Percentiles rank a stretch among this genome's conserved stretches.
Conservation (phyloP, 1,140 invertebrate genomes). For the Cotesia typhae region DNA sequence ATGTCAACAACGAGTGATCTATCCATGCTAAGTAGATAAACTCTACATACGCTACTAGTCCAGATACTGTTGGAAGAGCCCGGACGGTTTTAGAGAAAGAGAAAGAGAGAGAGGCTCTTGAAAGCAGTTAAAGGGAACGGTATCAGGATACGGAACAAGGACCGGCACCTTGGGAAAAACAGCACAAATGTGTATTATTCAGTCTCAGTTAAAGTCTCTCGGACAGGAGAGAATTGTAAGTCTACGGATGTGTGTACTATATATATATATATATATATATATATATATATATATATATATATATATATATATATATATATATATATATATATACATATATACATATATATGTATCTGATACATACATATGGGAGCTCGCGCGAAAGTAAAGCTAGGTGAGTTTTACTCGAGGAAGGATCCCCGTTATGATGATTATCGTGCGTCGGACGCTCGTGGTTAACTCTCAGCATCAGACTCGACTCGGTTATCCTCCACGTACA, state of each 20-base stretch:
- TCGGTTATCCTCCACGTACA: conserved; percentile 18
- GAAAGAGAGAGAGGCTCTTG: not conserved
- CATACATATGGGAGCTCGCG: conserved; percentile 22
- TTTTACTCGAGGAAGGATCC: conserved; percentile 46
- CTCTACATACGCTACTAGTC: too few species aligned
- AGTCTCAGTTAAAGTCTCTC: not conserved
- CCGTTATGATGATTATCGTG: conserved; percentile 57
- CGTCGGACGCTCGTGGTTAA: conserved; percentile 43
- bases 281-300: conserved; percentile 22
- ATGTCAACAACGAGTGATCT: too few species aligned
- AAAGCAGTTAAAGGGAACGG: conserved; percentile 18
- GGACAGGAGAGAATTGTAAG: conserved; percentile 24
- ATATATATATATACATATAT: conserved; percentile 16
- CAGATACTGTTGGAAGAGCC: too few species aligned
- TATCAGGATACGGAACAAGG: conserved; percentile 35
- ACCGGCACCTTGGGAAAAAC: conserved; percentile 41
- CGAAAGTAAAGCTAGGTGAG: conserved; percentile 42
- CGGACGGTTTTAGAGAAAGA: too few species aligned
- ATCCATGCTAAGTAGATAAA: too few species aligned
- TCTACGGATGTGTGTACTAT: not conserved
- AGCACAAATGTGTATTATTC: conserved; percentile 24
- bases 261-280: conserved; percentile 15
- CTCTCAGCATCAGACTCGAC: conserved; percentile 34
- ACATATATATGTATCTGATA: conserved; percentile 18
- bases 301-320: conserved; percentile 22